These are phyloP conservation scores for Ploceus nigricollis DNA, from an alignment of 2,113 vertebrate species.

Conservation along the genomic window DNA sequence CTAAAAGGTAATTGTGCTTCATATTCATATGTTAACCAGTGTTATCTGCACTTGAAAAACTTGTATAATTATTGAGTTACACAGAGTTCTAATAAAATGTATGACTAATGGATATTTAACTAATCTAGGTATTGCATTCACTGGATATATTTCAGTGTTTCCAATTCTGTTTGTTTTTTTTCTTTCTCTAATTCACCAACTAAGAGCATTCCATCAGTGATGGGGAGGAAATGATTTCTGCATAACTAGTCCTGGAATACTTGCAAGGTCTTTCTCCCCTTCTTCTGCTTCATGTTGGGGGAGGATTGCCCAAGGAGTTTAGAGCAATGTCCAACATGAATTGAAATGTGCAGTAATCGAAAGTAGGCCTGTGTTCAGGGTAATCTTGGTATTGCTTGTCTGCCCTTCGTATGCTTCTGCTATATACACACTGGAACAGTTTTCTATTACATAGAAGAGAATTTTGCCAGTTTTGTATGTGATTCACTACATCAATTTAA, in stretches of 20 bases:
- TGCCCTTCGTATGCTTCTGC: neutral
- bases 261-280: neutral
- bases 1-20: constrained; percentile 90
- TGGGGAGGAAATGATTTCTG: neutral
- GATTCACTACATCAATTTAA: neutral
- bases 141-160: neutral
- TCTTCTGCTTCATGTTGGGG: neutral
- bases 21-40: constrained; percentile 64
- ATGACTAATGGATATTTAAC: neutral
- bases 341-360: neutral
- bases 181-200: neutral
- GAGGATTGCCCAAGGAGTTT: neutral
- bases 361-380: neutral
- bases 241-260: constrained; percentile 56
- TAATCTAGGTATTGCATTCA: neutral
- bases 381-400: neutral
- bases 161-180: neutral
- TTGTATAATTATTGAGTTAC: constrained; percentile 14
- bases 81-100: neutral
- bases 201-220: constrained; percentile 15
- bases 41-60: constrained; percentile 43
- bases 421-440: neutral
- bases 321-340: neutral
- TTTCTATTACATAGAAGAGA: neutral
- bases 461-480: neutral